Conservation (phyloP, 2,797 vertebrate species). For the Delichon dasypus region DNA sequence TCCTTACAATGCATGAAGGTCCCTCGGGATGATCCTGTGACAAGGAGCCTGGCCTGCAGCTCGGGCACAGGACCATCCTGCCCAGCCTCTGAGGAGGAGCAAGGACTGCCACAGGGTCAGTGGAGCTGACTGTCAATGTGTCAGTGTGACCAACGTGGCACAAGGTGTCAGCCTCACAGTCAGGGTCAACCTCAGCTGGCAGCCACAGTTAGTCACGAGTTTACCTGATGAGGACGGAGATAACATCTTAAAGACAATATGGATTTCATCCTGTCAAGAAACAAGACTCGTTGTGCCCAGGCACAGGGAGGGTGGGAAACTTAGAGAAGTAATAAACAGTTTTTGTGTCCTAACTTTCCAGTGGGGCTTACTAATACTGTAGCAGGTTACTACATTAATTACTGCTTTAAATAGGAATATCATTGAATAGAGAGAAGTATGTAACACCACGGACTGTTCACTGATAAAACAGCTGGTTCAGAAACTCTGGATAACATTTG, state of each 20-base stretch:
- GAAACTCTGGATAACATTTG: not conserved
- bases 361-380: not conserved
- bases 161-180: not conserved
- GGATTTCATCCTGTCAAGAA: not conserved
- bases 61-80: not conserved
- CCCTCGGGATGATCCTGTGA: not conserved
- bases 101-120: not conserved
- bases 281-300: not conserved
- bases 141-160: rapidly evolving
- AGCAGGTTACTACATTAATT: not conserved
- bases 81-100: not conserved
- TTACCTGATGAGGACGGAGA: not conserved
- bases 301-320: not conserved
- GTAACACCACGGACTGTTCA: not conserved
- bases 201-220: not conserved
- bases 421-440: not conserved
- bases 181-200: not conserved
- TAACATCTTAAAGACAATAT: not conserved
- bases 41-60: not conserved
- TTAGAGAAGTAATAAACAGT: not conserved
- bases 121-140: not conserved
- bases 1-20: rapidly evolving
- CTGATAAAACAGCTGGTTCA: not conserved
- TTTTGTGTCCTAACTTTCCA: not conserved
- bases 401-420: not conserved